A percentile compares a stretch with the other conserved stretches of the same genome.
phyloP scores from a whole-genome alignment of 2,888 invertebrate genomes.

The Lissonota sp. region DNA sequence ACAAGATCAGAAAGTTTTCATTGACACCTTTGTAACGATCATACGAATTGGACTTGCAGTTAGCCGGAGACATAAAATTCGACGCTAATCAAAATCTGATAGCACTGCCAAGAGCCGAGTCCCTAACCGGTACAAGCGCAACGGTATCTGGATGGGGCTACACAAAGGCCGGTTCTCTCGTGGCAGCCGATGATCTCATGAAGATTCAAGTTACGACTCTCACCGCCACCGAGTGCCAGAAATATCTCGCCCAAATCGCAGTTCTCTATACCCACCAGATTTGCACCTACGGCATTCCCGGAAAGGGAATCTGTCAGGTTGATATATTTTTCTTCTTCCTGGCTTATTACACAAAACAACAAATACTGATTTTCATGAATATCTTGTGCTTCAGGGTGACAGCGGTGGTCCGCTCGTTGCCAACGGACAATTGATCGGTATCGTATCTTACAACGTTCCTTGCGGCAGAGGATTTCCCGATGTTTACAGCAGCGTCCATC shows the following conservation, averaged over 20 bases:
- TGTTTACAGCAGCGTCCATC: constrained; percentile 62
- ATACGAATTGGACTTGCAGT: background rate
- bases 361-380: background rate
- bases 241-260: background rate
- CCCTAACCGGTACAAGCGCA: background rate
- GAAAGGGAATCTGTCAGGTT: constrained; percentile 36
- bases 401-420: constrained; percentile 66
- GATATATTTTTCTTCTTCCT: background rate
- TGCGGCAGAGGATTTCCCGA: constrained; percentile 66
- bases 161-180: background rate
- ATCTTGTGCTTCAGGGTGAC: constrained; percentile 65
- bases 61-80: constrained; percentile 19
- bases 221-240: constrained; percentile 28
- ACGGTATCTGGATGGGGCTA: constrained; percentile 48
- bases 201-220: constrained; percentile 16
- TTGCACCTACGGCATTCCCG: constrained; percentile 7
- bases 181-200: constrained; percentile 17
- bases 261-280: constrained; percentile 26
- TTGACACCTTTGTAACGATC: too few relatives aligned
- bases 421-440: constrained; percentile 59
- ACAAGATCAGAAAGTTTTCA: too few relatives aligned
- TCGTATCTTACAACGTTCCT: constrained; percentile 55
- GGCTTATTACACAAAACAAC: background rate
- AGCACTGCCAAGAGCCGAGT: constrained; percentile 3
- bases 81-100: constrained; percentile 14